phyloP scores from a whole-genome alignment of 2,888 invertebrate genomes.

The Spisula solida region DNA sequence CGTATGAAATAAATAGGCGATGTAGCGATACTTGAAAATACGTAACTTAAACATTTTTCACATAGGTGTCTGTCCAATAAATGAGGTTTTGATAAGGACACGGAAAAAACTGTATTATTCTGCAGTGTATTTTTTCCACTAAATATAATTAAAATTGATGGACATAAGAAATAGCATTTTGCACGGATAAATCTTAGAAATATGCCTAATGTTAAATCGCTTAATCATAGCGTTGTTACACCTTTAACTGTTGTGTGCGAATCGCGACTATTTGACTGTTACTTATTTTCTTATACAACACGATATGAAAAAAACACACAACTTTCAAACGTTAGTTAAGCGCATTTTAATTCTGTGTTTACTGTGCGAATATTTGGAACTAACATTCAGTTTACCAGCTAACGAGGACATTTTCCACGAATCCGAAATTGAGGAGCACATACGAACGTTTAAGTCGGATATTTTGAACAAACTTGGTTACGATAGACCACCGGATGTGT shows the following conservation, averaged over 20 bases:
- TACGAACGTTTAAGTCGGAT: conserved; percentile 72
- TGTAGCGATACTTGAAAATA: conserved; percentile 34
- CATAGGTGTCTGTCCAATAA: conserved; percentile 33
- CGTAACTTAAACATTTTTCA: conserved; percentile 22
- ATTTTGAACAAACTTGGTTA: conserved; percentile 70
- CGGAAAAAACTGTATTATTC: neutral
- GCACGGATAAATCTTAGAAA: conserved; percentile 52
- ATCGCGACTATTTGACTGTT: conserved; percentile 39
- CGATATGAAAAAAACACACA: conserved; percentile 56
- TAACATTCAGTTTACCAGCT: conserved; percentile 33
- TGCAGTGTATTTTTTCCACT: neutral
- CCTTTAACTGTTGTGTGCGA: conserved; percentile 24
- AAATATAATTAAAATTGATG: neutral
- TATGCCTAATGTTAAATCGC: conserved; percentile 52
- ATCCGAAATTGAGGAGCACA: conserved; percentile 54
- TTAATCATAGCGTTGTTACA: conserved; percentile 32
- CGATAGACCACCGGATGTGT: conserved; percentile 57
- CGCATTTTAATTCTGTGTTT: conserved; percentile 33
- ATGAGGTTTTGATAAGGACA: neutral
- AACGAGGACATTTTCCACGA: conserved; percentile 33
- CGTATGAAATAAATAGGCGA: conserved; percentile 33
- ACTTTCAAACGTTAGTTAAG: conserved; percentile 40
- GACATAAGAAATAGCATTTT: conserved; percentile 12
- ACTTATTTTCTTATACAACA: conserved; percentile 43
- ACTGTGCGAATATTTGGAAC: conserved; percentile 32